A percentile compares a stretch with the other conserved stretches of the same genome.
Evolutionary conservation across 1,140 invertebrate species (phyloP).

Genomic region (Cotesia typhae): DNA sequence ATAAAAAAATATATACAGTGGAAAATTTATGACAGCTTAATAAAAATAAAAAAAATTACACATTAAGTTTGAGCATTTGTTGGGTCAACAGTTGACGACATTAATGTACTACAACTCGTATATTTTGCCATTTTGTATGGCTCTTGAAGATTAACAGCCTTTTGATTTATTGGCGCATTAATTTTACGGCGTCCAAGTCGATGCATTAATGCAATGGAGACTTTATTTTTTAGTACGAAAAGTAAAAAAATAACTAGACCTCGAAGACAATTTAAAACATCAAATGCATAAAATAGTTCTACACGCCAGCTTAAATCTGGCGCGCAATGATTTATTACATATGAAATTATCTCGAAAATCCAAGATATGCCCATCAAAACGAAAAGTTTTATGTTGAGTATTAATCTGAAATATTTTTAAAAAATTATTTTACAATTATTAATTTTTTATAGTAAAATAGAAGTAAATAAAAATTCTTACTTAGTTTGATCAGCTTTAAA

Average conservation of each 20-base stretch:
- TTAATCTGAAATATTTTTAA: slow-evolving; percentile 65
- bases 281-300: slow-evolving; percentile 60
- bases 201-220: slow-evolving; percentile 53
- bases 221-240: slow-evolving; percentile 71
- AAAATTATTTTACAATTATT: background rate
- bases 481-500: slow-evolving; percentile 74
- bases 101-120: slow-evolving; percentile 49
- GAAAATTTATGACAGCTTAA: background rate
- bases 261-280: slow-evolving; percentile 71
- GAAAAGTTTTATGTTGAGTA: slow-evolving; percentile 77
- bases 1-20: too few relatives aligned
- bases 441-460: background rate
- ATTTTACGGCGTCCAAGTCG: slow-evolving; percentile 37
- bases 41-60: slow-evolving; percentile 25
- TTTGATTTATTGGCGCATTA: slow-evolving; percentile 27
- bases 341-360: slow-evolving; percentile 73
- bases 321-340: slow-evolving; percentile 48
- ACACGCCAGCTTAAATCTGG: slow-evolving; percentile 32
- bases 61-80: slow-evolving; percentile 36
- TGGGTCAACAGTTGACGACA: slow-evolving; percentile 43
- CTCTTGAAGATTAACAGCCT: slow-evolving; percentile 42
- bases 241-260: slow-evolving; percentile 74
- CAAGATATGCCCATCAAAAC: slow-evolving; percentile 80
- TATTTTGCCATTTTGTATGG: slow-evolving; percentile 48
- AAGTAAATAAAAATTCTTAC: slow-evolving; percentile 57